Base-by-base conservation (phyloP, 30 jellyfish, hydroid and myxozoan genomes). In the Haliclystus octoradiatus region DNA sequence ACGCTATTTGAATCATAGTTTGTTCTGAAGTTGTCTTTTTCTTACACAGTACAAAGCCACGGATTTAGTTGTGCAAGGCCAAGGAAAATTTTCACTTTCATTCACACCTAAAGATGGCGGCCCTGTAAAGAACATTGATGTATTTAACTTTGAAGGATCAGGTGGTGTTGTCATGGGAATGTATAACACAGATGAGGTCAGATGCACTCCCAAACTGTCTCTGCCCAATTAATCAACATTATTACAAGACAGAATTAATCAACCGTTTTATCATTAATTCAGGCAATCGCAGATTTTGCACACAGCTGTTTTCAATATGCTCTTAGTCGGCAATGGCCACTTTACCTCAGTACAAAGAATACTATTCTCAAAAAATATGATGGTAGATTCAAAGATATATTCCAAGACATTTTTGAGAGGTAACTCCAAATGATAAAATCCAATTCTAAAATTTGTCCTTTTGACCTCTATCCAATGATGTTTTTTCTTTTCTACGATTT, bases 121-220 rank as follows among this genome's bases (percentile, higher is more conserved):
- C 9, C 69, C 73, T 31, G 68, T 74, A 60, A 72, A 77, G 0
- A 66, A 87, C 15, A 88, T 89, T 27, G 92, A 89, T 25, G 98
- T 81, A 0, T 89, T 75, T 53, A 85, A 89, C 74, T 89, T 89
- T 92, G 68, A 76, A 72, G 98, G 90, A 15, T 47, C 82, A 50
- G 96, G 99, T 22, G 99, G 99, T n/a, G 87, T 90, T 57, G 75
- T 92, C 28, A 77, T 83, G 75, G 99, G 96, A 35, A 92, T 92
- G 99, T 92, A 82, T 62, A 92, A 92, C 50, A 92, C 99, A 27
- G 96, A 84, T 52, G 93, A 74, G 81, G 95, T 83, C 26, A n/a
- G 72, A n/a, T 34, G 52, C 2, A 14, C 23, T 26, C 19, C 19
- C 26, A 14, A 49, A n/a, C 15, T 50, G 60, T 9, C n/a, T n/a